Base-by-base conservation (phyloP, 2,797 vertebrate species). In the Xyrichtys novacula region DNA sequence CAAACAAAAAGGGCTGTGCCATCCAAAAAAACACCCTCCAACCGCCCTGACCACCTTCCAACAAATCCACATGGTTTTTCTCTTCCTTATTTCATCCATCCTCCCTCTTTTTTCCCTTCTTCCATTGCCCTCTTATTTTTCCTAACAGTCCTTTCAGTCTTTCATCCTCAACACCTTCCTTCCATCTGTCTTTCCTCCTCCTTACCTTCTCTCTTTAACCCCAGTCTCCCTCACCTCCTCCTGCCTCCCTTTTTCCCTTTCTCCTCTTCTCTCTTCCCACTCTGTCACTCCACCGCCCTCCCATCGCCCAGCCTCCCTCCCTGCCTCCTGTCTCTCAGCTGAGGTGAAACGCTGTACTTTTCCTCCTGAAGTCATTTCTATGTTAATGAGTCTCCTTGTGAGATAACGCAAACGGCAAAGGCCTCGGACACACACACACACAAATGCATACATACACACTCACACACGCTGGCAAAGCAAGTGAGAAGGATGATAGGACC, bases 361-460 rank as follows among this genome's bases (percentile, higher is more conserved):
- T 89, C 87, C 89, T 91, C 89, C 91, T 91, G 82, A 94, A 94
- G 91, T 88, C 81, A 90, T 94, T 87, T 93, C 81, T 84, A 94
- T 93, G 94, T 89, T 93, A 83, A 92, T 91, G 88, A 93, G 90
- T 91, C 89, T 92, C 81, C 86, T 89, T 85, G 73, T 88, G 87
- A 90, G 94, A 94, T 91, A 85, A 91, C 84, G 81, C 73, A 88
- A 83, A 81, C 28, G 63, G 80, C 83, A 79, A 89, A 82, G 84
- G 80, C 70, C 90, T 85, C 85, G 79, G 71, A 88, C 81, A 75
- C 77, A 81, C 74, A 61, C 76, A 71, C 78, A 70, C 60, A 78
- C 64, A 61, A 58, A 65, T 58, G 58, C 57, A 74, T 70, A 54
- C 65, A 65, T 62, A 66, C 63, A 65, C 67, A 52, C 62, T 47